phyloP scores from a whole-genome alignment of 2,888 invertebrate genomes.

The Mythimna impura region DNA sequence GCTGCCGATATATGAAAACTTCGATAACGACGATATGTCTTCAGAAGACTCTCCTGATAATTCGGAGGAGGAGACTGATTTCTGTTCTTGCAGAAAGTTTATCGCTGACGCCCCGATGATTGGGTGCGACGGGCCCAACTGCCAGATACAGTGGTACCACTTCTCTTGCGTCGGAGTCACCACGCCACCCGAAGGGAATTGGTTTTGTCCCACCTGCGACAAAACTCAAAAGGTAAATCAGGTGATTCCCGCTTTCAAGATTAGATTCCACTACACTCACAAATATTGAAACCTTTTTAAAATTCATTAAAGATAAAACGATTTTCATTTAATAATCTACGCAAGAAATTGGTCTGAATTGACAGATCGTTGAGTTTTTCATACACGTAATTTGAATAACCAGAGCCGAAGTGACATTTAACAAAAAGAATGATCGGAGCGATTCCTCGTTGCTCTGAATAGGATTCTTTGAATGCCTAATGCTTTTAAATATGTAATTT shows the following conservation, averaged over 20 bases:
- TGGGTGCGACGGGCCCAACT: conserved; percentile 78
- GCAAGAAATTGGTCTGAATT: conserved; percentile 26
- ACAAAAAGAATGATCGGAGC: conserved; percentile 41
- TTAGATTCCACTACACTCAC: background rate
- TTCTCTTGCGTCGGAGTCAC: conserved; percentile 79
- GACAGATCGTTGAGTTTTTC: conserved; percentile 32
- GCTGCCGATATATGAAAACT: conserved; percentile 72
- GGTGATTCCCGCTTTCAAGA: conserved; percentile 48
- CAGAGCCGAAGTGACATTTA: conserved; percentile 41
- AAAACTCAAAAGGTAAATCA: conserved; percentile 52
- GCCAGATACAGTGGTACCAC: conserved; percentile 79
- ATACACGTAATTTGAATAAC: conserved; percentile 50
- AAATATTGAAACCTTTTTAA: conserved; percentile 5
- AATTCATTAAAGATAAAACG: conserved; percentile 8
- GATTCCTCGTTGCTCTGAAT: conserved; percentile 23
- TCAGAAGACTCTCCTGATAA: conserved; percentile 52
- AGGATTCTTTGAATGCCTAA: conserved; percentile 7
- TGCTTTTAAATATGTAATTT: conserved; percentile 23
- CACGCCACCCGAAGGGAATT: conserved; percentile 77
- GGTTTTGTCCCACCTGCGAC: conserved; percentile 78
- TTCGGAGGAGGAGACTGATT: conserved; percentile 68
- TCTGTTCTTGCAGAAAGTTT: conserved; percentile 77
- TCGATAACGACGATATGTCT: conserved; percentile 53
- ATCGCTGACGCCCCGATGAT: conserved; percentile 77
- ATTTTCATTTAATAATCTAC: conserved; percentile 33